Base-by-base conservation (phyloP, 2,888 invertebrate species). In the Chymomyza fuscimana region DNA sequence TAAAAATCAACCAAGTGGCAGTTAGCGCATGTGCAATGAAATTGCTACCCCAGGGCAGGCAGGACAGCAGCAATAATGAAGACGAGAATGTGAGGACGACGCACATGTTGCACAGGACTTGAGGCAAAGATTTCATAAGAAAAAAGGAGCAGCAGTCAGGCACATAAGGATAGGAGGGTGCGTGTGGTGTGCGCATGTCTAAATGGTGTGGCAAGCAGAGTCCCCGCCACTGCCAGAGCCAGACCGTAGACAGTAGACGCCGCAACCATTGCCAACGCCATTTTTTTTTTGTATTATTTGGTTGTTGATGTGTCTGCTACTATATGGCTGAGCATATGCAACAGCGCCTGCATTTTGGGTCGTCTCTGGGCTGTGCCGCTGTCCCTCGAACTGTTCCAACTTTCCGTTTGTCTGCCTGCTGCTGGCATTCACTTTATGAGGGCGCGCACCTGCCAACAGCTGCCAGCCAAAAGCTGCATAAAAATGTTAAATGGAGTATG, bases 381-480 rank as follows among this genome's bases (percentile, higher is more conserved):
- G 36, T 36, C 36, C 40, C 40, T 46, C 40, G 10, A 12, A 12
- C 40, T 46, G 40, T 12, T 46, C 40, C 40, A 46, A 46, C 40
- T 46, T 46, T 46, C 40, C 12, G 40, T 46, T 54, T 16, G 54
- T 7, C 16, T 54, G 54, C 16, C 16, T 56, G 16, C 19, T 58
- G 58, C 58, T 58, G 58, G 58, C 58, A 12, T 58, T 58, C 58
- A 58, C 54, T 80, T 86, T 87, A 87, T 83, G 83, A 87, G 83
- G 87, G 88, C 88, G 86, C 87, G 88, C 83, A 83, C 83, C 83
- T 83, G 83, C 83, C 86, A 87, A 73, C 83, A 87, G 86, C 87
- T 83, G 82, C 87, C 83, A 77, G 36, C 65, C 54, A 54, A 54
- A 67, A 70, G 54, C 61, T 54, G 22, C 58, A 67, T 12, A 63